phyloP scores from a whole-genome alignment of 2,113 vertebrate species.

The Cyprinodon tularosa region DNA sequence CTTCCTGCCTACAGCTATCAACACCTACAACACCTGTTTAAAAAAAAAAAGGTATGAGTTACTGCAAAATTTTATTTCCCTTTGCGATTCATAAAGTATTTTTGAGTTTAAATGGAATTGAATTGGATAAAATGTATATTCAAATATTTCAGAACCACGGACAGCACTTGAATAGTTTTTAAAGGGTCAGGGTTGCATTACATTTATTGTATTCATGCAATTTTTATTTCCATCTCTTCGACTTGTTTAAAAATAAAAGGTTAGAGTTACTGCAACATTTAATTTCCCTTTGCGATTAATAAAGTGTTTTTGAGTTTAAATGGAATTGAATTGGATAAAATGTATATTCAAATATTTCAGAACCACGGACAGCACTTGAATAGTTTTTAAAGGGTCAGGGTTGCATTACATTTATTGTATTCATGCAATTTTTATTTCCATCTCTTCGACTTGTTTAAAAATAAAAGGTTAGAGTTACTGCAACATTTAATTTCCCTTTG shows the following conservation, averaged over 20 bases:
- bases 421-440: background rate
- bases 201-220: background rate
- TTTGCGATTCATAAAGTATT: too few relatives aligned
- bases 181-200: background rate
- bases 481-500: too few relatives aligned
- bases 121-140: background rate
- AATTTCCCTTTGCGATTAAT: too few relatives aligned
- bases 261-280: too few relatives aligned
- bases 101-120: too few relatives aligned
- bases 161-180: conserved; percentile 31
- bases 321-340: background rate
- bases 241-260: too few relatives aligned
- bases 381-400: background rate
- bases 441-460: background rate
- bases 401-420: background rate
- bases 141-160: conserved; percentile 50
- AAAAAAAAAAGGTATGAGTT: too few relatives aligned
- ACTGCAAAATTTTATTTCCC: too few relatives aligned
- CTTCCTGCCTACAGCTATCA: too few relatives aligned
- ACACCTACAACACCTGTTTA: too few relatives aligned
- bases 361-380: conserved; percentile 48
- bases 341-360: conserved; percentile 35
- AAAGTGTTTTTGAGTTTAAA: too few relatives aligned
- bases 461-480: too few relatives aligned
- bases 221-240: background rate